A percentile compares a stretch with the other conserved stretches of the same genome.
Evolutionary conservation across 1,140 invertebrate genomes (phyloP).

Genomic region (Phthorimaea operculella): DNA sequence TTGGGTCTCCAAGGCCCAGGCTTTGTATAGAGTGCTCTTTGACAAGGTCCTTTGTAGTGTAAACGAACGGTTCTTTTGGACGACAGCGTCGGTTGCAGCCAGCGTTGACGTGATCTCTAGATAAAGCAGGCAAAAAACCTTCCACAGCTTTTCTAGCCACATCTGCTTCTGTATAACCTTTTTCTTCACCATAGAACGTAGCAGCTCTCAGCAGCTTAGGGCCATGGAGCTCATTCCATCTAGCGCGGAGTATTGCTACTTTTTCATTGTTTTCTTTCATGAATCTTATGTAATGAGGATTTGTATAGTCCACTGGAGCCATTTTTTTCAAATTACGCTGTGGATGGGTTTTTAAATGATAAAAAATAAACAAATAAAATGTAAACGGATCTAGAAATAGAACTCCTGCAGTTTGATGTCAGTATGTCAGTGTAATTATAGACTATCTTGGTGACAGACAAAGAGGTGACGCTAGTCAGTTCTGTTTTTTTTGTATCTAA

Average conservation of each 20-base stretch:
- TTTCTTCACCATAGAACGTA: slow-evolving; percentile 33
- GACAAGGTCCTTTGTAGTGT: slow-evolving; percentile 24
- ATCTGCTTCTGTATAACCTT: slow-evolving; percentile 40
- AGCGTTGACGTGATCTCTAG: slow-evolving; percentile 31
- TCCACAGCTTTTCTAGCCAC: slow-evolving; percentile 37
- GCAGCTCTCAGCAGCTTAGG: slow-evolving; percentile 36
- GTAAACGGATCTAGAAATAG: too few relatives aligned
- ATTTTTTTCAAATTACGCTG: slow-evolving; percentile 8
- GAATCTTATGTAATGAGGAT: slow-evolving; percentile 28
- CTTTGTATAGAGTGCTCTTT: slow-evolving; percentile 37
- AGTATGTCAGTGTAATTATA: too few relatives aligned
- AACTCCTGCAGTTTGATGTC: too few relatives aligned
- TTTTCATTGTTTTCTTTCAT: slow-evolving; percentile 29
- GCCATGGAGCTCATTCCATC: slow-evolving; percentile 41
- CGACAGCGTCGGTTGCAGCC: slow-evolving; percentile 25
- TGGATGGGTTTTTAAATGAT: too few relatives aligned
- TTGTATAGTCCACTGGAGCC: slow-evolving; percentile 28
- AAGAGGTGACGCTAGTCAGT: too few relatives aligned
- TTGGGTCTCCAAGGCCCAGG: slow-evolving; percentile 34
- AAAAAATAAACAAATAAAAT: too few relatives aligned
- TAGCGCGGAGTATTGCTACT: slow-evolving; percentile 25
- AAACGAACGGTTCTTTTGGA: slow-evolving; percentile 34
- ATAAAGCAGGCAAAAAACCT: slow-evolving; percentile 35
- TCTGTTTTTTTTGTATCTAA: too few relatives aligned
- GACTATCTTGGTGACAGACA: too few relatives aligned